Base-by-base conservation (phyloP, 1,140 invertebrate species). In the Drosophila lowei region DNA sequence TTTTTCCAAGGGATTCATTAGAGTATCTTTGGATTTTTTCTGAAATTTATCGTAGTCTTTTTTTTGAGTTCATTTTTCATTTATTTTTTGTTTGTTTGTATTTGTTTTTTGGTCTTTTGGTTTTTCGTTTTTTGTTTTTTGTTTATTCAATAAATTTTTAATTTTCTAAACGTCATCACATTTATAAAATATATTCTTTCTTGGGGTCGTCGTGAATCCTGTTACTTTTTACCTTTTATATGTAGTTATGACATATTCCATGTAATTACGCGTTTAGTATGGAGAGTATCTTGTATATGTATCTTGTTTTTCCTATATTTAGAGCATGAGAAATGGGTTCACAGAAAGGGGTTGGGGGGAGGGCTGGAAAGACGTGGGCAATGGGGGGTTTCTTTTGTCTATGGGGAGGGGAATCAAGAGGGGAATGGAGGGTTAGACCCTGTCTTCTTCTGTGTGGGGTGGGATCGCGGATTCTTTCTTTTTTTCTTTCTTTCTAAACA, bases 91-190 rank as follows among this genome's bases (percentile, higher is more conserved):
- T 41, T 58, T 25, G 16, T 11, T 47, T 15, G 52, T 43, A 25
- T 41, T 57, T 41, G 6, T 52, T n/a, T 38, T 48, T 74, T 46
- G 21, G 15, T 42, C 63, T 67, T 57, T 78, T 73, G 57, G 48
- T 60, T 48, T 75, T 74, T 34, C 34, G 54, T 55, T 52, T 46
- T 59, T 30, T 30, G 25, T 16, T 57, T 46, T 25, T 18, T 58
- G 28, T 47, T 21, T 28, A 8, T 41, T 49, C 15, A 47, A 56
- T 70, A 60, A 59, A 64, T 50, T 57, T 66, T 59, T 47, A 67
- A 73, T 68, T 79, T 62, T 44, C 75, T 78, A 78, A 60, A 72
- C 68, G 49, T 72, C 63, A 79, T 79, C 77, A 79, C 77, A 79
- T 79, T 79, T 66, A 79, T 79, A 79, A 79, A 79, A 79, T 79